A percentile compares a stretch with the other conserved stretches of the same genome.
Conservation (phyloP, 2,113 vertebrate species). For the Amphiprion ocellaris region DNA sequence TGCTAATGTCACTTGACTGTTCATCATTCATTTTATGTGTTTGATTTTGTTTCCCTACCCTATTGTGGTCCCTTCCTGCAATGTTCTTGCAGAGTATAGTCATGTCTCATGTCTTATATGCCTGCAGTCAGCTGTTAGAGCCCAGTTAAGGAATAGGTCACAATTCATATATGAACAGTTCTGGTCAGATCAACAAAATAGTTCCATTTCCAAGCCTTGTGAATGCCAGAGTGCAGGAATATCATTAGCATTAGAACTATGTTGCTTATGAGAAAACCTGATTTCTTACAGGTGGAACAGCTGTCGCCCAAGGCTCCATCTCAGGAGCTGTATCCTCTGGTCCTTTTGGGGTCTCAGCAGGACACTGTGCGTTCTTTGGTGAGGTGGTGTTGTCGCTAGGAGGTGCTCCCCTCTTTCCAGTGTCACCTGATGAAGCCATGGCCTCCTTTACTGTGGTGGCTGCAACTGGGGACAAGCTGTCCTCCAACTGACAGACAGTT, state of each 20-base stretch:
- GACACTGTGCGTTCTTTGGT: slow-evolving; percentile 39
- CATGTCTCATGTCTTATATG: too few relatives aligned
- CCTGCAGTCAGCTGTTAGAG: too few relatives aligned
- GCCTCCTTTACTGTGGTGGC: slow-evolving; percentile 89
- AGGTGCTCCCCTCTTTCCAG: slow-evolving; percentile 63
- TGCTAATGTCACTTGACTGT: too few relatives aligned
- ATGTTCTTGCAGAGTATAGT: too few relatives aligned
- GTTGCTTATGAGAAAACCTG: neutral
- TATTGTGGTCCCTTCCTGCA: too few relatives aligned
- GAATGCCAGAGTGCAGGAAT: too few relatives aligned
- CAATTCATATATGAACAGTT: neutral
- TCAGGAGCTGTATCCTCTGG: slow-evolving; percentile 78
- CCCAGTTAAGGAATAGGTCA: too few relatives aligned
- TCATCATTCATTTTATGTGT: too few relatives aligned
- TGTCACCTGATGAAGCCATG: slow-evolving; percentile 76
- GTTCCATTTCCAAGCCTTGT: neutral
- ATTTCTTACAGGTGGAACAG: slow-evolving; percentile 87
- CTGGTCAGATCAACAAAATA: too few relatives aligned
- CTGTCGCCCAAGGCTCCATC: slow-evolving; percentile 87
- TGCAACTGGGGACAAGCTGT: slow-evolving; percentile 83
- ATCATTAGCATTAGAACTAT: neutral
- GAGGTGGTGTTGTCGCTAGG: slow-evolving; percentile 59
- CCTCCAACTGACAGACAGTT: slow-evolving; percentile 70
- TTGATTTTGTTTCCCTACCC: too few relatives aligned
- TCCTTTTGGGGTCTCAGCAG: slow-evolving; percentile 59